Evolutionary conservation across 2,888 invertebrate species (phyloP), one percentile per base, ranked within the genome.

Genomic region (Agrilus cyanescens): DNA sequence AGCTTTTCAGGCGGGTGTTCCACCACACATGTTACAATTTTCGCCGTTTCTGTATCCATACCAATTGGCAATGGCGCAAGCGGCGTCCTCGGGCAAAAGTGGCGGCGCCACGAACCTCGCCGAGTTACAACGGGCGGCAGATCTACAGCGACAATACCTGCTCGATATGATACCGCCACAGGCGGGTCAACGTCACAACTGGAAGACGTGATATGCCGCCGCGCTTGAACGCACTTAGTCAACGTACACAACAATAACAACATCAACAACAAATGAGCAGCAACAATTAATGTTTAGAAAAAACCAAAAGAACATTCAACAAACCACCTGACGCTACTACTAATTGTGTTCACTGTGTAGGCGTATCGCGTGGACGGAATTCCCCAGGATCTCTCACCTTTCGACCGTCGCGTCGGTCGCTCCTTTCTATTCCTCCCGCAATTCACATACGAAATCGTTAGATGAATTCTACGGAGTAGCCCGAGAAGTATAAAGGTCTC

Each of bases 91-190:
- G 38, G 62, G 67, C 32, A 66, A 73, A 54, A 60, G 60, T 7
- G 63, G 66, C 35, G 62, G 64, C 13, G 65, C 75, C 51, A 72
- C 72, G 3, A 68, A 69, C 53, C 67, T 82, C 59, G 84, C 81
- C 1, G 89, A 90, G 55, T 74, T 89, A 64, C 89, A 88, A 65
- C 77, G 88, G 53, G 86, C 88, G 46, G 86, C 86, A 4, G 88
- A 89, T 63, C 72, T 89, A 50, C 95, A 95, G 71, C 75, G 95
- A 43, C 95, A 95, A 72, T 95, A 95, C 73, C 76, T 96, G 59
- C 76, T 96, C 49, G 95, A 96, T 67, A 93, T 96, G 91, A 90
- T 95, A 59, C 90, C 91, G 43, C 77, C 73, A 46, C 68, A 71
- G 44, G 64, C 71, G 16, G 69, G 68, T 14, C 72, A 72, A 52